Conservation (phyloP, 2,113 vertebrate species). For the Pelmatolapia mariae region DNA sequence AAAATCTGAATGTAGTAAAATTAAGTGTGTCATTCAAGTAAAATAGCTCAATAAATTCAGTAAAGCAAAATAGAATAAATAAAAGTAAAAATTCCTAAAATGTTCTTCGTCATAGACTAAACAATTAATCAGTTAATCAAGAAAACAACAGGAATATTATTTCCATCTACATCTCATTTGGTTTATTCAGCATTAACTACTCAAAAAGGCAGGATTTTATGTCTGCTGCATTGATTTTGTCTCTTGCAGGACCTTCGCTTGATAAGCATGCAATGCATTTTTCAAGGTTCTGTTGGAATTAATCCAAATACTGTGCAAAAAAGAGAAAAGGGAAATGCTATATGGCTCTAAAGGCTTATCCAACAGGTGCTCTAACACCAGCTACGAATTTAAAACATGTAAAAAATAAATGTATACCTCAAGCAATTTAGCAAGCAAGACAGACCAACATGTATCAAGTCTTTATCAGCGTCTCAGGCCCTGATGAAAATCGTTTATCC, state of each 20-base stretch:
- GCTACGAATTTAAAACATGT: not conserved
- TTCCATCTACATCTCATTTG: not conserved
- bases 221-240: not conserved
- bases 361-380: not conserved
- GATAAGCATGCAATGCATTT: not conserved
- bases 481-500: not conserved
- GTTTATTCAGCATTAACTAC: not conserved
- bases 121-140: not conserved
- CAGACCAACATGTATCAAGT: not conserved
- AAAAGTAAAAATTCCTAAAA: not conserved
- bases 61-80: not conserved
- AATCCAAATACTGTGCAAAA: not conserved
- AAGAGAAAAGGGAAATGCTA: not conserved
- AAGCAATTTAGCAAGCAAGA: not conserved
- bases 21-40: not conserved
- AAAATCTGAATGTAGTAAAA: not conserved
- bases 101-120: not conserved
- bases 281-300: not conserved
- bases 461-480: not conserved
- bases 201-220: rapidly evolving
- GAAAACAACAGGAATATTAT: rapidly evolving
- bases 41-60: not conserved
- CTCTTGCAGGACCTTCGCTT: not conserved
- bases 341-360: not conserved
- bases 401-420: not conserved